A percentile compares a stretch with the other conserved stretches of the same genome.
phyloP scores from a whole-genome alignment of 2,113 vertebrate genomes.

The Sebastes fasciatus region DNA sequence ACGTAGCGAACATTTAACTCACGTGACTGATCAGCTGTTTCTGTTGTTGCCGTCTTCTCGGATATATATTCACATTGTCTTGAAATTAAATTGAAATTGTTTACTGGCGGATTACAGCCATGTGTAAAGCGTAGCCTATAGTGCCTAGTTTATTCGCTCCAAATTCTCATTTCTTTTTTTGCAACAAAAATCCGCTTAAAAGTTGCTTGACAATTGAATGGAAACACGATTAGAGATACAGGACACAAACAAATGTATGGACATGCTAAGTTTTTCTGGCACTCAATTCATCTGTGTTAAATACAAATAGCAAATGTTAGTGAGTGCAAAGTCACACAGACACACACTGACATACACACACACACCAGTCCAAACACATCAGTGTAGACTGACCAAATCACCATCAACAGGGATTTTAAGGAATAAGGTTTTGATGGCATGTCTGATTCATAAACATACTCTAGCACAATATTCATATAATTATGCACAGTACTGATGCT shows the following conservation, averaged over 20 bases:
- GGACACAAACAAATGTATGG: background rate
- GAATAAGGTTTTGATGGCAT: background rate
- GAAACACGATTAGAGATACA: background rate
- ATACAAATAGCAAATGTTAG: slow-evolving; percentile 5
- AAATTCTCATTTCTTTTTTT: background rate
- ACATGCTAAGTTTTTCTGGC: background rate
- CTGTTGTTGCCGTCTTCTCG: background rate
- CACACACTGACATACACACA: background rate
- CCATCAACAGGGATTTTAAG: background rate
- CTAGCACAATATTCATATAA: background rate
- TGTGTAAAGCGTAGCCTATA: too few species aligned
- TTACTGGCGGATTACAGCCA: too few species aligned
- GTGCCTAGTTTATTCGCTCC: background rate
- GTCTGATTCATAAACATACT: background rate
- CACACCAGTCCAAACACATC: background rate
- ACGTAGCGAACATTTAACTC: background rate
- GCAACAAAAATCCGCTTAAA: background rate
- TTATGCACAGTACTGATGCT: slow-evolving; percentile 12
- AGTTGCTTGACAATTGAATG: background rate
- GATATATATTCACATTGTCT: background rate
- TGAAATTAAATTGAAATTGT: too few species aligned
- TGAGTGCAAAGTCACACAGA: background rate
- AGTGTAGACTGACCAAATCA: background rate
- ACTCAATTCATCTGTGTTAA: too few species aligned
- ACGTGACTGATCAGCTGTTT: background rate